Evolutionary conservation across 2,888 invertebrate species (phyloP).

Genomic region (Drepana falcataria): DNA sequence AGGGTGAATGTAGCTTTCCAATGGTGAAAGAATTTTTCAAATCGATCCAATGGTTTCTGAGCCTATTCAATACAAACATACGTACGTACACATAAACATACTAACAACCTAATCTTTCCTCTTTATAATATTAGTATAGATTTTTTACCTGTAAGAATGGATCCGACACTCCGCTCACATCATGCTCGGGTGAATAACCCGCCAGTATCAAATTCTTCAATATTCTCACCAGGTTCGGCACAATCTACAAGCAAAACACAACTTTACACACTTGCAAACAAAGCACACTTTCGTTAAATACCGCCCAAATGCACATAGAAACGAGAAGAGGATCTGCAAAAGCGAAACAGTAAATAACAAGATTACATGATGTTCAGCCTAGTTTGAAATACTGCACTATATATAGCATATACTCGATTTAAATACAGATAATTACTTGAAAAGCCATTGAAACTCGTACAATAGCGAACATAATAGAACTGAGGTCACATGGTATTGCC

Average conservation of each 20-base stretch:
- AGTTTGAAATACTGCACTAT: slow-evolving; percentile 1
- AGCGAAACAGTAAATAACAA: slow-evolving; percentile 36
- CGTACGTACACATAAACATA: no score
- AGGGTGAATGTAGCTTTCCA: no score
- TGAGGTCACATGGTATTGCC: slow-evolving; percentile 6
- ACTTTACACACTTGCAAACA: slow-evolving; percentile 17
- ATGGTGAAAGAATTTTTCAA: no score
- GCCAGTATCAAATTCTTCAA: slow-evolving; percentile 98
- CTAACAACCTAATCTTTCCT: no score
- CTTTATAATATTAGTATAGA: not conserved
- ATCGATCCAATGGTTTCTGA: no score
- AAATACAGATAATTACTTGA: not conserved
- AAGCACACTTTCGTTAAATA: slow-evolving; percentile 6
- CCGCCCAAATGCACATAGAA: slow-evolving; percentile 40
- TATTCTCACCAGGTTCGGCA: slow-evolving; percentile 98
- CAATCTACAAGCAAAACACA: slow-evolving; percentile 85
- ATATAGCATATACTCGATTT: slow-evolving; percentile 3
- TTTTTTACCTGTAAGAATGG: slow-evolving; percentile 95
- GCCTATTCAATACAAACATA: no score
- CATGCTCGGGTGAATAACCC: slow-evolving; percentile 99
- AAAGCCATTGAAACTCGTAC: not conserved
- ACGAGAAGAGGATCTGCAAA: slow-evolving; percentile 31
- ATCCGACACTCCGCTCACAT: slow-evolving; percentile 99
- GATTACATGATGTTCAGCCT: slow-evolving; percentile 11
- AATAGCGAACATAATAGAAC: slow-evolving; percentile 27